Evolutionary conservation across 2,113 vertebrate species (phyloP).

Genomic region (Puntigrus tetrazona): DNA sequence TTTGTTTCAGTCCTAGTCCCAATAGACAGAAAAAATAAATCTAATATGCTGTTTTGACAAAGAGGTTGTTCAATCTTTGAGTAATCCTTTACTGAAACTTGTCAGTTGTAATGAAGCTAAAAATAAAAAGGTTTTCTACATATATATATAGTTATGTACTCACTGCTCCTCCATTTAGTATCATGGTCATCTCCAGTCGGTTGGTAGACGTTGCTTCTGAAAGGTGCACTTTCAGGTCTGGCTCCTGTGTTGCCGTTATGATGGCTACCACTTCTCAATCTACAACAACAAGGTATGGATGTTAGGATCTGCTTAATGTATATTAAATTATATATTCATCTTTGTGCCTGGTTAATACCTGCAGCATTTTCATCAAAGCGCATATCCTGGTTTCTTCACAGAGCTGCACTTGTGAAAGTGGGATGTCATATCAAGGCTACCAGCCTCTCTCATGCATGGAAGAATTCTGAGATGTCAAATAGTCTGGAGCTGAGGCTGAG

Average conservation of each 20-base stretch:
- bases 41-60: background rate
- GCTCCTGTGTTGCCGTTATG: slow-evolving; percentile 86
- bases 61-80: background rate
- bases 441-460: slow-evolving; percentile 91
- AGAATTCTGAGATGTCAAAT: slow-evolving; percentile 93
- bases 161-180: slow-evolving; percentile 97
- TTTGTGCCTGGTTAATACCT: slow-evolving; percentile 72
- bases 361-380: slow-evolving; percentile 88
- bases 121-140: background rate
- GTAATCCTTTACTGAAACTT: background rate
- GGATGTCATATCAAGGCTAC: slow-evolving; percentile 93
- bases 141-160: slow-evolving; percentile 76
- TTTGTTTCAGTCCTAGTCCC: background rate
- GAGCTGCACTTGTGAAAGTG: slow-evolving; percentile 89
- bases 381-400: slow-evolving; percentile 95
- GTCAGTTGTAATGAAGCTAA: background rate
- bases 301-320: background rate
- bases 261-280: slow-evolving; percentile 76
- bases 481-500: slow-evolving; percentile 92
- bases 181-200: slow-evolving; percentile 99
- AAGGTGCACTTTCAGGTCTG: slow-evolving; percentile 90
- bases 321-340: background rate
- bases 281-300: slow-evolving; percentile 58
- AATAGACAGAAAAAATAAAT: background rate
- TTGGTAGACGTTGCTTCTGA: slow-evolving; percentile 98